Percentiles rank a stretch among this genome's conserved stretches.
Evolutionary conservation across 2,113 vertebrate genomes (phyloP).

Genomic region (Sturnus vulgaris): DNA sequence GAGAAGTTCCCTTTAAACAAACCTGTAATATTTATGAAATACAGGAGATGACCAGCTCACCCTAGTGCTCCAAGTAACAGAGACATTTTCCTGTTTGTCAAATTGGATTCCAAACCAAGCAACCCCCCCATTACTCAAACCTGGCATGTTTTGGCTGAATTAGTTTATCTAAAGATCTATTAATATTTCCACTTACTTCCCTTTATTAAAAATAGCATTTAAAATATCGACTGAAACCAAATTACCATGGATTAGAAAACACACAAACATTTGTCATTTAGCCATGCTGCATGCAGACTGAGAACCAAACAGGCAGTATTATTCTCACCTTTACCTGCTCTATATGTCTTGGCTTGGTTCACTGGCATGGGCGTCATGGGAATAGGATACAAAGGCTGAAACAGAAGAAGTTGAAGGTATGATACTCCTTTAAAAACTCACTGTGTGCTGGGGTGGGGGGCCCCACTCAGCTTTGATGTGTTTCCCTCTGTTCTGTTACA

Average conservation of each 20-base stretch:
- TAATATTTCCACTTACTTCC: background rate
- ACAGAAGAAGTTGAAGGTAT: conserved; percentile 35
- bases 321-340: conserved; percentile 99
- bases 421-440: background rate
- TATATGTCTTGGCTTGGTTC: conserved; percentile 98
- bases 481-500: background rate
- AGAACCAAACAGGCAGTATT: conserved; percentile 74
- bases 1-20: background rate
- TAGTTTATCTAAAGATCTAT: background rate
- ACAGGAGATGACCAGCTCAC: background rate
- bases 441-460: background rate
- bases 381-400: conserved; percentile 93
- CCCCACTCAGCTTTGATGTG: background rate
- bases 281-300: conserved; percentile 72
- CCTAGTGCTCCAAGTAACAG: background rate
- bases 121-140: background rate
- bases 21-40: background rate
- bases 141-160: background rate
- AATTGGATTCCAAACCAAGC: background rate
- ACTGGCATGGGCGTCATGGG: conserved; percentile 96
- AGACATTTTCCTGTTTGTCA: background rate
- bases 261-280: background rate
- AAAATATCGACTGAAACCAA: background rate
- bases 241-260: background rate
- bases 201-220: background rate